Percentiles rank a stretch among this genome's conserved stretches.
Conservation (phyloP, 1,140 invertebrate genomes). For the Ephestia elutella region DNA sequence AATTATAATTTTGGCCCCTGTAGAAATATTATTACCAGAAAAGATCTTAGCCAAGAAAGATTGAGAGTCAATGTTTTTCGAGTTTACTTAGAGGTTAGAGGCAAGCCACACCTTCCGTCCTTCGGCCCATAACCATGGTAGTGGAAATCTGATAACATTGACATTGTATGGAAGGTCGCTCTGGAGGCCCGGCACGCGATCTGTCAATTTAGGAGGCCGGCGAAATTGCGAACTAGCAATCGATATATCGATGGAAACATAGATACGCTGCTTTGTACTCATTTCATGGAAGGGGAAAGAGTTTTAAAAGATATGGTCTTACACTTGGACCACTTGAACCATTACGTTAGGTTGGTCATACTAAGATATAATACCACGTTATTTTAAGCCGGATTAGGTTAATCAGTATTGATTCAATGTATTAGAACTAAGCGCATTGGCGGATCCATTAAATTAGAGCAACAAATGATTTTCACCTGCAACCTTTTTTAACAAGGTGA, state of each 20-base stretch:
- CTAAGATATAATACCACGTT: no score
- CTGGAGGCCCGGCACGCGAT: slow-evolving; percentile 41
- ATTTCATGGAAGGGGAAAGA: no score
- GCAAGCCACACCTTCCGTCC: neutral
- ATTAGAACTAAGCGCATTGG: no score
- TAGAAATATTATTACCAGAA: no score
- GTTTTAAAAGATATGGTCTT: no score
- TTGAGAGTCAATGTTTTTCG: neutral
- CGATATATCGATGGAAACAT: neutral
- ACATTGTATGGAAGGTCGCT: slow-evolving; percentile 34
- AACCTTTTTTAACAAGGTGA: neutral
- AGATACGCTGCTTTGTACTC: no score
- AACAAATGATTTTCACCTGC: neutral
- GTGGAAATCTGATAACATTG: slow-evolving; percentile 37
- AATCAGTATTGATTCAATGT: no score
- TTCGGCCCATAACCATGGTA: neutral
- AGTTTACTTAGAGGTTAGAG: neutral
- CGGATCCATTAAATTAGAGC: neutral
- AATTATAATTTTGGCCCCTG: no score
- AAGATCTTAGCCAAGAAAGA: no score
- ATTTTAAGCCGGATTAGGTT: no score
- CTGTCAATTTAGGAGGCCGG: slow-evolving; percentile 41
- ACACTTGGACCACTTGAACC: no score
- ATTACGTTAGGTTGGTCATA: no score
- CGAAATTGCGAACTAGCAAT: slow-evolving; percentile 11